Base-by-base conservation (phyloP, 2,888 invertebrate species). In the Neoaliturus tenellus region DNA sequence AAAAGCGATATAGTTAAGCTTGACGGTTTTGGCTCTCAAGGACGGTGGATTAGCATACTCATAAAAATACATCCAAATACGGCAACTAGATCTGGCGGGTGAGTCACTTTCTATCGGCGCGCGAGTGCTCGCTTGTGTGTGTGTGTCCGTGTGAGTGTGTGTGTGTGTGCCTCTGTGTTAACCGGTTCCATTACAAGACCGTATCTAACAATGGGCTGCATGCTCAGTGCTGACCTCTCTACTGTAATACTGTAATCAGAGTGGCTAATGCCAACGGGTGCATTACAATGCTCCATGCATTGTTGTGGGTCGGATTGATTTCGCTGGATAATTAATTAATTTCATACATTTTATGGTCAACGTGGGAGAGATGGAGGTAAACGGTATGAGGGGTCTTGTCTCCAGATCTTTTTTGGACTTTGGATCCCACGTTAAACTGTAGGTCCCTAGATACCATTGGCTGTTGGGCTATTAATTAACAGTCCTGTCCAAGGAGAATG, bases 21-120 rank as follows among this genome's bases (percentile, higher is more conserved):
- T 44, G 44, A 14, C 17, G 17, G 14, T 44, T 44, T 44, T 14
- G 62, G 62, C 12, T 20, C 31, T 8, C 62, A 62, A 62, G 62
- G 62, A 28, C 62, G 31, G 25, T 14, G 31, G 5, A 62, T 55
- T 62, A 62, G 62, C 62, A 62, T 62, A 62, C 62, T 62, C 28
- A 28, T 62, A 62, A 62, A 62, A 62, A 62, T 62, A 62, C 31
- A 28, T 28, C 62, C 62, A 62, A 62, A 62, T 62, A 62, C 62
- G 62, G 62, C 62, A 62, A 62, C 62, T 62, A 17, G 62, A 62
- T 55, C 55, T 20, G 23, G 48, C 8, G 28, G 62, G 62, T 62
- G 62, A 62, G 1, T 62, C 62, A 62, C 62, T 62, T 62, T 62
- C 62, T 28, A 62, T 28, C 62, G 14, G 55, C 5, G 62, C 31